Base-by-base conservation (phyloP, 2,797 vertebrate species). In the Aldrovandia affinis region DNA sequence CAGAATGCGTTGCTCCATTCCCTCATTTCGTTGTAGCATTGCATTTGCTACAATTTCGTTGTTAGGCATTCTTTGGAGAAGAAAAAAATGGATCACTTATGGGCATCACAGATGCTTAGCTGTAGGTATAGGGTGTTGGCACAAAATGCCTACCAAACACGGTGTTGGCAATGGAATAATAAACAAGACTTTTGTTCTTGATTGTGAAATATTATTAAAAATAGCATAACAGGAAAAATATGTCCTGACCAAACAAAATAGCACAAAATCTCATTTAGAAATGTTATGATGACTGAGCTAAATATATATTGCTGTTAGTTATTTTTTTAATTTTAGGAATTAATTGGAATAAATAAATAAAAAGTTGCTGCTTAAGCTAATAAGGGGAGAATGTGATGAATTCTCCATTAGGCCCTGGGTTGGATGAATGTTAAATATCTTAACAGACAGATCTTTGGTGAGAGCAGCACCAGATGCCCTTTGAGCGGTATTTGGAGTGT, bases 401-500 rank as follows among this genome's bases (percentile, higher is more conserved):
- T 44, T 18, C 75, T 3, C 59, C 44, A 15, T 47, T 20, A 39
- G 20, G n/a, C 52, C 36, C 50, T n/a, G 30, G 52, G 47, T 39
- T 82, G 47, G 63, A 44, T 81, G 68, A 8, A 68, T 68, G 63
- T 30, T 33, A 33, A 30, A 68, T 33, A 50, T 59, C 15, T 81
- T 20, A 80, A 36, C 18, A 61, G 12, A 57, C 8, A 59, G 28
- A 44, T 57, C 15, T 1, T 22, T 57, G 15, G n/a, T 55, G 25
- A 75, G 28, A 4, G 2, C 33, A 73, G 30, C 36, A 25, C 42
- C 8, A 25, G 8, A 25, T 25, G 73, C 36, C 39, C 0, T 50
- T 39, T 42, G 39, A 10, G 33, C 10, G n/a, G 59, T 12, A 65
- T 70, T 2, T 39, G 44, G 28, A 15, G 52, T 22, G 2, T 30